phyloP scores from a whole-genome alignment of 2,113 vertebrate genomes.

The Gracilinanus agilis region DNA sequence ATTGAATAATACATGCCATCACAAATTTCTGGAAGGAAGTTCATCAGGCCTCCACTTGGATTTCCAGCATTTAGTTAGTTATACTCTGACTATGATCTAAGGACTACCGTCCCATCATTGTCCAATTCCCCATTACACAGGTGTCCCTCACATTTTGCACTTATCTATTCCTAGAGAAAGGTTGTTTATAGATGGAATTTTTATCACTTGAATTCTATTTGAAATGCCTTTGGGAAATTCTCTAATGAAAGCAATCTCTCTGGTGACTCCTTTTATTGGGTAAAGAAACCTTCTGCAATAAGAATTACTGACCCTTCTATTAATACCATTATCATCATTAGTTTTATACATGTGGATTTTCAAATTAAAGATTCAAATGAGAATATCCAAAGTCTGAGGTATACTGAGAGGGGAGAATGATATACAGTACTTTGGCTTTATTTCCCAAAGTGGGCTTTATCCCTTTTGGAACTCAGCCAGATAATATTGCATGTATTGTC shows the following conservation, averaged over 20 bases:
- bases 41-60: neutral
- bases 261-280: neutral
- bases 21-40: neutral
- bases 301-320: neutral
- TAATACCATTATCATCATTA: neutral
- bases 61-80: neutral
- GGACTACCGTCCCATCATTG: neutral
- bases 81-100: neutral
- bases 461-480: neutral
- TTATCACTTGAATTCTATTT: neutral
- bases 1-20: neutral
- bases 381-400: neutral
- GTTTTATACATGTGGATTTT: neutral
- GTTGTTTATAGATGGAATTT: neutral
- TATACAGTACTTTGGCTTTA: neutral
- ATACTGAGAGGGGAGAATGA: neutral
- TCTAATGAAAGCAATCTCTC: neutral
- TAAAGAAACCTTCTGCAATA: neutral
- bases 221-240: neutral
- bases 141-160: neutral
- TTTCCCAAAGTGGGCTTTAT: neutral
- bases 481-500: neutral
- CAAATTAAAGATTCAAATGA: neutral
- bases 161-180: neutral
- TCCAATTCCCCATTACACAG: neutral